phyloP scores from a whole-genome alignment of 2,113 vertebrate species.

The Sorex fumeus region DNA sequence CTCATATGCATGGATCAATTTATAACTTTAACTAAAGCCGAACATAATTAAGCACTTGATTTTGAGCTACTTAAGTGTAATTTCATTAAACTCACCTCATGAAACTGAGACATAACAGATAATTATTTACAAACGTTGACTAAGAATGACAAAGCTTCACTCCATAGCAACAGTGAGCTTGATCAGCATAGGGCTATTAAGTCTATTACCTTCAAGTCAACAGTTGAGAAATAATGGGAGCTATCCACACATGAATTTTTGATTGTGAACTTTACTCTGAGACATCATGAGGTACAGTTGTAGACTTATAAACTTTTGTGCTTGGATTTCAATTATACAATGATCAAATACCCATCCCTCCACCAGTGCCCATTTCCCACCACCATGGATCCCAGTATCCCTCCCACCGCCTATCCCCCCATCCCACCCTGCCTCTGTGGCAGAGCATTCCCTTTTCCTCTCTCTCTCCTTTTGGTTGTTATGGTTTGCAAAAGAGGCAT shows the following conservation, averaged over 20 bases:
- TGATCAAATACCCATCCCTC: too few species aligned
- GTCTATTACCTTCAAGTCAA: background rate
- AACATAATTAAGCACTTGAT: conserved; percentile 75
- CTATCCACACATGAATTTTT: too few species aligned
- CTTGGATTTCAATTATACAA: too few species aligned
- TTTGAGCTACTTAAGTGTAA: conserved; percentile 60
- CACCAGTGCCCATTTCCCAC: too few species aligned
- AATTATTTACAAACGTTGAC: conserved; percentile 51
- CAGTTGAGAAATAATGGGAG: background rate
- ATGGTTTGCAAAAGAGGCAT: too few species aligned
- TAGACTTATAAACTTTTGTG: too few species aligned
- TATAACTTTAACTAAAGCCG: conserved; percentile 69
- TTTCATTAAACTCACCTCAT: conserved; percentile 49
- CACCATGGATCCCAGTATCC: too few species aligned
- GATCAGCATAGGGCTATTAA: background rate
- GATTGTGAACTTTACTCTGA: background rate
- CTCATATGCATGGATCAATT: conserved; percentile 68
- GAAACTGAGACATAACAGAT: conserved; percentile 51
- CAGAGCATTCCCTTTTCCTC: too few species aligned
- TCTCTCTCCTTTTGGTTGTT: too few species aligned
- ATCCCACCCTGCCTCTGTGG: too few species aligned
- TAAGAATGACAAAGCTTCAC: background rate
- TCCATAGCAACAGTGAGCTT: background rate
- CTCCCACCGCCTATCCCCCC: too few species aligned
- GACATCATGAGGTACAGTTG: too few species aligned